These are phyloP conservation scores for Stomorhina lunata DNA, from an alignment of 2,888 invertebrate species.

Conservation along the genomic window DNA sequence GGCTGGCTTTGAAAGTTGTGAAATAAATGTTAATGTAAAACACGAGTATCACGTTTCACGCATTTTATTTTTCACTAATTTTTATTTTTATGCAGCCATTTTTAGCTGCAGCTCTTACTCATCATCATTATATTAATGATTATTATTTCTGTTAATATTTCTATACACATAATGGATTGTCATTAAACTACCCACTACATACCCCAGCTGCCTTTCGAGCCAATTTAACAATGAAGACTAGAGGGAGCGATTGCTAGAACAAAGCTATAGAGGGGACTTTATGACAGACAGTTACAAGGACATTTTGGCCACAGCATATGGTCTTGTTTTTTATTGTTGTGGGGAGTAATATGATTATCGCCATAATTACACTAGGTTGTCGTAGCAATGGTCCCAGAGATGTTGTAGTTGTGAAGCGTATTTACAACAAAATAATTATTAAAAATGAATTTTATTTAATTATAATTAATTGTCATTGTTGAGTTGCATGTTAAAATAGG, in stretches of 20 bases:
- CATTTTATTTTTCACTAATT: constrained; percentile 44
- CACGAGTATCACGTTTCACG: constrained; percentile 62
- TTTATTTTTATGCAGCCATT: constrained; percentile 22
- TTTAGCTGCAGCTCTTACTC: neutral
- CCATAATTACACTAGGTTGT: neutral
- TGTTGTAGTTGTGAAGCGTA: neutral
- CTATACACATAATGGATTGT: constrained; percentile 37
- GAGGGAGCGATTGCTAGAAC: neutral
- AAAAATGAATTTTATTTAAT: constrained; percentile 6
- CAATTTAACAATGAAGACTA: constrained; percentile 29
- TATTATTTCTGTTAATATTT: constrained; percentile 44
- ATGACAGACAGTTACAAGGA: neutral
- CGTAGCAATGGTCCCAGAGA: neutral
- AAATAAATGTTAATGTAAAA: constrained; percentile 44
- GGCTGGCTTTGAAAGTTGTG: neutral
- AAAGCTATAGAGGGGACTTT: neutral
- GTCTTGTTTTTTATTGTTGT: constrained; percentile 29
- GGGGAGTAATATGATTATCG: constrained; percentile 19
- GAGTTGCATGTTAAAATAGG: no score
- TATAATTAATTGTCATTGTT: neutral
- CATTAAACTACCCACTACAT: constrained; percentile 29
- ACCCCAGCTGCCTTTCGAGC: constrained; percentile 41
- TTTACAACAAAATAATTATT: neutral
- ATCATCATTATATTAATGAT: constrained; percentile 56
- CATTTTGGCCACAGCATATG: constrained; percentile 37